phyloP scores from a whole-genome alignment of 2,797 vertebrate genomes.

The Neostethus bicornis region DNA sequence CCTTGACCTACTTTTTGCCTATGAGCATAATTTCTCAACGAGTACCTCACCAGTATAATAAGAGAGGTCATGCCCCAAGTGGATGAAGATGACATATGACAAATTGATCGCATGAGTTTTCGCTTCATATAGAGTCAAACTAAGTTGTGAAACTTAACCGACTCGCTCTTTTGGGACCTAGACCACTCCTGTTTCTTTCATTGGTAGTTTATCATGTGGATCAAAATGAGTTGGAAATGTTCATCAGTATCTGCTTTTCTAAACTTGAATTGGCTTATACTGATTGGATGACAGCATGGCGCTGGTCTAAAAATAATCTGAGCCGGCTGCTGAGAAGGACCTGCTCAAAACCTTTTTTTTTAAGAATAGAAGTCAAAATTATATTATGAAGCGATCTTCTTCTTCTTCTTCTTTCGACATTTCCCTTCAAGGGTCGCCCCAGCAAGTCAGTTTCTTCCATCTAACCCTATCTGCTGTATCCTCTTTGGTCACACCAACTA shows the following conservation, averaged over 20 bases:
- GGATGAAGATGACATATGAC: constrained; percentile 55
- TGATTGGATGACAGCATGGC: not conserved
- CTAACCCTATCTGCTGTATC: too few relatives aligned
- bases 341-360: constrained; percentile 14
- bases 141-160: constrained; percentile 34
- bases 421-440: too few relatives aligned
- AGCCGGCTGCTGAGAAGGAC: constrained; percentile 9
- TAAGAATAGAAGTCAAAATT: too few relatives aligned
- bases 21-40: constrained; percentile 14
- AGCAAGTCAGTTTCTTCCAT: too few relatives aligned
- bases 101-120: constrained; percentile 53
- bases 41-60: constrained; percentile 43
- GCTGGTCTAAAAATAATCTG: constrained; percentile 2
- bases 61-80: constrained; percentile 38
- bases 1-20: constrained; percentile 60
- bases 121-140: constrained; percentile 52
- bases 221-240: constrained; percentile 13
- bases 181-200: constrained; percentile 29
- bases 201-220: constrained; percentile 38
- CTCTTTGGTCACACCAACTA: too few relatives aligned
- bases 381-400: too few relatives aligned
- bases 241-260: constrained; percentile 15
- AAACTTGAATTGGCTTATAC: constrained; percentile 36
- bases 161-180: constrained; percentile 32
- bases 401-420: too few relatives aligned